Evolutionary conservation across 2,113 vertebrate genomes (phyloP), one percentile per base, ranked within the genome.

Genomic region (Chionomys nivalis): DNA sequence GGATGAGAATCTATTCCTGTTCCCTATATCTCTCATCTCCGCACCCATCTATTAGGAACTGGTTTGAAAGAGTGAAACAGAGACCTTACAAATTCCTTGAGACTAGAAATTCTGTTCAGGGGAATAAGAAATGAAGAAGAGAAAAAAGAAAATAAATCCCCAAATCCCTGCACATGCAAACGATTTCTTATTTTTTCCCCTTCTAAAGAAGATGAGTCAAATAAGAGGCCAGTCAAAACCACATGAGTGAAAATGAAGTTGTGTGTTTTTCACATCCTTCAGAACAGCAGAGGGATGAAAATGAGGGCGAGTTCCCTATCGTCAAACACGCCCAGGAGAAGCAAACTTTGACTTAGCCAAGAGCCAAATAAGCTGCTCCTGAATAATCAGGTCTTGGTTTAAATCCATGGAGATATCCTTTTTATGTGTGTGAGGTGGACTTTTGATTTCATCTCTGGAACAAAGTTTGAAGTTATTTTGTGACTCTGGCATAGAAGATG

Each of bases 261-360:
- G 90, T 97, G 86, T 97, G 93, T 97, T 97, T 97, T 96, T 95
- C 88, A 95, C 82, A 96, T 94, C 70, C 96, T 94, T 96, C 82
- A 96, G 95, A 97, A 97, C 93, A 98, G 75, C 94, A 94, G 55
- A 89, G 5, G 73, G 95, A 97, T 97, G 94, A 96, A 97, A 97
- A 97, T 92, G 92, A 97, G 97, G 95, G 86, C 77, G 78, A 96
- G 97, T 92, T 97, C 97, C 96, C 97, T 96, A 85, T 94, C 91
- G 97, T 98, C 95, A 96, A 96, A 97, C 97, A 97, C 96, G 97
- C 96, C 95, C 95, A 95, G 96, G 97, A 97, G 94, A 94, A 98
- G 95, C 94, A 97, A 97, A 97, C 96, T 97, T 94, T 98, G 97
- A 96, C 97, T 97, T 94, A 96, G 96, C 97, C 93, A 97, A 0